Evolutionary conservation across 1,140 invertebrate genomes (phyloP), one percentile per base, ranked within the genome.

Genomic region (Coptotermes formosanus): DNA sequence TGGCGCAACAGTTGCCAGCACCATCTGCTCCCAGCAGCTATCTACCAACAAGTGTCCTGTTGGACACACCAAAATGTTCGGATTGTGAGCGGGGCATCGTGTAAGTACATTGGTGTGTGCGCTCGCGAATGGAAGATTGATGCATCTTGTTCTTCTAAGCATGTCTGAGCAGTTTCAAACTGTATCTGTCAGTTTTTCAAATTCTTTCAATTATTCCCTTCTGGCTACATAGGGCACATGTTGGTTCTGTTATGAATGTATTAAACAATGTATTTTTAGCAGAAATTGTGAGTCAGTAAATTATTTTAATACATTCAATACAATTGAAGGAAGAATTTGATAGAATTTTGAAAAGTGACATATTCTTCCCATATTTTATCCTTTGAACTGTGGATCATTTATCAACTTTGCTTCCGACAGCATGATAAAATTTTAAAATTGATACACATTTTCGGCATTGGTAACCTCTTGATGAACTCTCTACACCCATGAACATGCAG

Each of bases 1-100:
- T 82, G 85, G 44, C 43, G 81, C 85, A 86, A 44, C 52, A 43
- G 23, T 82, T 85, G 45, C 85, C 64, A 44, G 32, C 30, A 69
- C 30, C 45, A n/a, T 43, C 52, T 85, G 75, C 59, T 44, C 75
- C 59, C 19, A 83, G 48, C 82, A 83, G 82, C 82, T 75, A 88
- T 91, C 84, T 90, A 91, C 44, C 90, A 90, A 88, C 91, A 90
- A 87, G 88, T 90, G 88, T 38, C 69, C 87, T 89, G 90, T 48
- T 89, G 89, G 92, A 92, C 88, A 92, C 92, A 82, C 94, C 94
- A 83, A 92, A 93, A 90, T 96, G 95, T 92, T 93, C 92, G 90
- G 94, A 94, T 89, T 96, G 95, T 92, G 94, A 94, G 91, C 92
- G 93, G 89, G 92, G 93, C 90, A 95, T 96, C 90, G 94, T 95